Percentiles rank a stretch among this genome's conserved stretches.
Conservation (phyloP, 2,888 invertebrate species). For the Brenthis hecate region DNA sequence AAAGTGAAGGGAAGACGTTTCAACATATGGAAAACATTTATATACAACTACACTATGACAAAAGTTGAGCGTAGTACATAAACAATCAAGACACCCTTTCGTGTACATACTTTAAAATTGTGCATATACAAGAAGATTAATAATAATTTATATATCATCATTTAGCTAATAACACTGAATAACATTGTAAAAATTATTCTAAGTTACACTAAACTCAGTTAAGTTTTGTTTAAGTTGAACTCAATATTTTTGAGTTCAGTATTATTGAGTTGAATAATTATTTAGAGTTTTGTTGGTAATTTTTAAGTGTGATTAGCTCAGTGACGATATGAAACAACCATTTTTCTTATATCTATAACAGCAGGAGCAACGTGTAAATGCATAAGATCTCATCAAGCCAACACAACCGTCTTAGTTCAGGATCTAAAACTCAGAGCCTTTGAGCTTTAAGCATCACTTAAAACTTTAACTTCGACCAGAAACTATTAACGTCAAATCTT, state of each 20-base stretch:
- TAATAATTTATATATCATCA: conserved; percentile 5
- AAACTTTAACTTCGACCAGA: conserved; percentile 13
- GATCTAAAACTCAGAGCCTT: conserved; percentile 4
- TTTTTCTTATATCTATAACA: conserved; percentile 42
- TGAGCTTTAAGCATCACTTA: conserved; percentile 8
- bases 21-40: conserved; percentile 34
- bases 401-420: conserved; percentile 41
- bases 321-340: conserved; percentile 51
- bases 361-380: conserved; percentile 24
- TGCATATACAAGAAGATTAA: conserved; percentile 48
- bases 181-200: neutral
- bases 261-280: neutral
- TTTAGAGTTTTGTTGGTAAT: neutral
- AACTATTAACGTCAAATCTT: neutral
- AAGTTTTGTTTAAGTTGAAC: neutral
- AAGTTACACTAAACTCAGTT: neutral
- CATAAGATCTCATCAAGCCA: conserved; percentile 40
- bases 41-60: conserved; percentile 28
- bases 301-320: conserved; percentile 19
- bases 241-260: neutral
- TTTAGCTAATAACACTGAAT: conserved; percentile 40
- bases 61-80: conserved; percentile 27
- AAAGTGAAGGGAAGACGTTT: conserved; percentile 48
- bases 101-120: conserved; percentile 59
- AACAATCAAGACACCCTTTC: conserved; percentile 56